Base-by-base conservation (phyloP, 2,113 vertebrate species). In the Jacana jacana region DNA sequence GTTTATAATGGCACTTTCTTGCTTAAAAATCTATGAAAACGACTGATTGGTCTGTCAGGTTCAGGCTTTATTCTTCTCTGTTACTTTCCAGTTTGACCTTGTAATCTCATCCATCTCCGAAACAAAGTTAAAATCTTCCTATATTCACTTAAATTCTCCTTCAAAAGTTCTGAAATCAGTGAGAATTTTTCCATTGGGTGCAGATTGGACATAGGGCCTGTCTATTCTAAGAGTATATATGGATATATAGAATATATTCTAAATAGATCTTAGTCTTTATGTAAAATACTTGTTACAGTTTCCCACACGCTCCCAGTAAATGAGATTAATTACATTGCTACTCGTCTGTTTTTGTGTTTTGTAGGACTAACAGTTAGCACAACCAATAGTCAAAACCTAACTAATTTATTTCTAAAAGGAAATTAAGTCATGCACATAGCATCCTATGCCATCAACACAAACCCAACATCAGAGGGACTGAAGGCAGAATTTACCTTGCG, bases 11-110 rank as follows among this genome's bases (percentile, higher is more conserved):
- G 72, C 60, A 81, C 81, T 86, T 96, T 81, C 86, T 81, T 66
- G 83, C 86, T 81, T 93, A 90, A 95, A 92, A 92, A 93, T 86
- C 96, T 88, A 75, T 92, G 94, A 88, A 70, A 88, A 86, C 78
- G 91, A 70, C 20, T 5, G 80, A 78, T 93, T 71, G 82, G 22
- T 37, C 66, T 95, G 95, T 90, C 92, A 92, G 69, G 70, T 85
- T 89, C 78, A 79, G 58, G 87, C 70, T 81, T 15, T 37, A 6
- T 42, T 85, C 87, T 87, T 70, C 78, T 96, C 70, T 55, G 73
- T 97, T 93, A 75, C 70, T 93, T 93, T 95, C 88, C 81, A 93
- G 66, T 91, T 64, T 85, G 93, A 95, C 88, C 92, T 85, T 66
- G 87, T 93, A 94, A 93, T 89, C 75, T 70, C 78, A 96, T 95